Conservation (phyloP, 2,113 vertebrate species). For the Xiphophorus hellerii region DNA sequence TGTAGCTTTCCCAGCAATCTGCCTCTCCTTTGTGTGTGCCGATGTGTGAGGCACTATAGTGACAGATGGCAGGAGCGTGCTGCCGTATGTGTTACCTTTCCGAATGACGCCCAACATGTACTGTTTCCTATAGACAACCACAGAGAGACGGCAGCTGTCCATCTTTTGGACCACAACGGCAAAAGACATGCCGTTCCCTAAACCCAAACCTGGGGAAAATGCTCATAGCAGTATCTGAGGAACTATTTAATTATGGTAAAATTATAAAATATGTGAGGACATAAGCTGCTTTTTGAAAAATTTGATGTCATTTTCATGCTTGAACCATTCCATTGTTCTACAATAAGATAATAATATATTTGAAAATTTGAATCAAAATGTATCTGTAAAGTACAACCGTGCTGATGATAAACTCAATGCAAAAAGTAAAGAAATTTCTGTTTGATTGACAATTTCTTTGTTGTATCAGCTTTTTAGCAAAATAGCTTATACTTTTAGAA, state of each 20-base stretch:
- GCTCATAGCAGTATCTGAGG: conserved; percentile 5
- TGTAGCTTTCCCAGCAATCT: conserved; percentile 65
- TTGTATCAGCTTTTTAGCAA: not conserved
- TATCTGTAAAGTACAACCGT: conserved; percentile 49
- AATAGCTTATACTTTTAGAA: not conserved
- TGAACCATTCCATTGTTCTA: not conserved
- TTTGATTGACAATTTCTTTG: not conserved
- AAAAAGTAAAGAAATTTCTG: conserved; percentile 32
- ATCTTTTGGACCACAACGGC: conserved; percentile 55
- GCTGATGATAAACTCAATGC: conserved; percentile 5
- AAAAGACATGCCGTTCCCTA: conserved; percentile 6
- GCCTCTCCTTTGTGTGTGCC: conserved; percentile 81
- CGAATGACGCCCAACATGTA: conserved; percentile 88
- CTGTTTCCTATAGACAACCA: conserved; percentile 83
- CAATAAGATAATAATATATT: conserved; percentile 15
- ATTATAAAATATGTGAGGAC: conserved; percentile 3
- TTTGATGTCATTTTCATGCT: conserved; percentile 9
- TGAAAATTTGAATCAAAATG: conserved; percentile 36
- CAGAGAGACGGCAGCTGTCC: conserved; percentile 89
- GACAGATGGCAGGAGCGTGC: conserved; percentile 90
- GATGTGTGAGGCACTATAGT: conserved; percentile 76
- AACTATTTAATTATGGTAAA: not conserved
- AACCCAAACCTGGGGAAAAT: conserved; percentile 24
- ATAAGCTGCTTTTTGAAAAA: not conserved
- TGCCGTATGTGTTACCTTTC: conserved; percentile 91